Conservation (phyloP, 2,113 vertebrate genomes). For the Ramphastos sulfuratus region DNA sequence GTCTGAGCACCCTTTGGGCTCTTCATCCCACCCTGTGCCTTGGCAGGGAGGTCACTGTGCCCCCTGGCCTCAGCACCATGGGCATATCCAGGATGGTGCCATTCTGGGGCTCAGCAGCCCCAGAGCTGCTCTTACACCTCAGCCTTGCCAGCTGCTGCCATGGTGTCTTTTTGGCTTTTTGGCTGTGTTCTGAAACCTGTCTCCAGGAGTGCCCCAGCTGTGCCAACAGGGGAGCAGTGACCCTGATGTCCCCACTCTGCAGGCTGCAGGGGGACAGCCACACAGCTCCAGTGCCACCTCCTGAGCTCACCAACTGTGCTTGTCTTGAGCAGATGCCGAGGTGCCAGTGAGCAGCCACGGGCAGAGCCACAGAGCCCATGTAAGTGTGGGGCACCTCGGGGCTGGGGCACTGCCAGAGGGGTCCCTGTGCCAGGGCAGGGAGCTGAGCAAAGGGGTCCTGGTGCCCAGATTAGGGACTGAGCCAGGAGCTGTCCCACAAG, state of each 20-base stretch:
- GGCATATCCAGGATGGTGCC: background rate
- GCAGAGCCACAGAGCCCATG: background rate
- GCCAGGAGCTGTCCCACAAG: background rate
- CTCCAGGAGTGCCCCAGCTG: fast-evolving
- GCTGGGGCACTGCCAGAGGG: background rate
- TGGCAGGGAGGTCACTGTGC: background rate
- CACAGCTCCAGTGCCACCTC: fast-evolving
- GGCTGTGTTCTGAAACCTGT: background rate
- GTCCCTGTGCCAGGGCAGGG: background rate
- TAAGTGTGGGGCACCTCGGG: background rate
- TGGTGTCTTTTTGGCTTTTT: fast-evolving
- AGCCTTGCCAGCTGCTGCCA: background rate
- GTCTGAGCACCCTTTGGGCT: fast-evolving
- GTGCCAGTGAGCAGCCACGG: background rate
- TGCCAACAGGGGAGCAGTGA: fast-evolving
- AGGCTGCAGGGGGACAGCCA: background rate
- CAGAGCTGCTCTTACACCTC: background rate
- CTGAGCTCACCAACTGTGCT: background rate
- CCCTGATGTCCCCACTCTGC: background rate
- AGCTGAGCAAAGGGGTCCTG: too few relatives aligned
- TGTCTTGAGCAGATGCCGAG: slow-evolving; percentile 1
- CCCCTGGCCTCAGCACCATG: background rate
- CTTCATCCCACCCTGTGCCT: fast-evolving
- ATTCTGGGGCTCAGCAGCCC: background rate
- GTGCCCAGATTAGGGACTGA: fast-evolving